Base-by-base conservation (phyloP, 2,113 vertebrate genomes). In the Atherinomorus stipes region DNA sequence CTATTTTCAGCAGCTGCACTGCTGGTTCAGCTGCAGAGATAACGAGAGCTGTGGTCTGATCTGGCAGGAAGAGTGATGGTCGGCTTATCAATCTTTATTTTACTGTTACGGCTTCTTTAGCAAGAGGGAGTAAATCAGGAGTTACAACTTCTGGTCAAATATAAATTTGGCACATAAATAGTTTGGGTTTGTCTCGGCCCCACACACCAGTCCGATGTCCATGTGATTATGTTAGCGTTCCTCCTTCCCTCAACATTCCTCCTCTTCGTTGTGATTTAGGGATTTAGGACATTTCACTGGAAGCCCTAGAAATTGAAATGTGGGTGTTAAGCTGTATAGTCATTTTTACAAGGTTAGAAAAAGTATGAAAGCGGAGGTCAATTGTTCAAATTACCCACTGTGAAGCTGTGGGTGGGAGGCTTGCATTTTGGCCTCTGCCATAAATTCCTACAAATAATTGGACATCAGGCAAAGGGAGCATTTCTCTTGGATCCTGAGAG, bases 11-110 rank as follows among this genome's bases (percentile, higher is more conserved):
- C 81, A 28, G 67, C 79, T 64, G 66, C 2, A 0, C 47, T 82
- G 81, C 59, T 80, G 9, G 63, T 77, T 81, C 69, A 81, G 85
- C 85, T 76, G 74, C 77, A 54, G 1, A 79, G 74, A 81, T 81
- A 68, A 71, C 21, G 16, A 44, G 54, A 54, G 4, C 53, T 13
- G 50, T 0, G 6, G 68, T 66, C 64, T 3, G 26, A 73, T 47
- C 74, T 37, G 76, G 64, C 81, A 68, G 1, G 28, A 78, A 57
- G 74, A 75, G 7, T 11, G 28, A 85, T 47, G 63, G n/a, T 47
- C 4, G 1, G 52, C 22, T 53, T 70, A 70, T 83, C 28, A 37
- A 77, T 86, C 75, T 88, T 59, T 37, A 71, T 72, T 74, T 56
- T 0, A 0, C 70, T 21, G 21, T 28, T 71, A 79, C 56, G 3